Evolutionary conservation across 2,113 vertebrate genomes (phyloP).

Genomic region (Zosterops hypoxanthus): DNA sequence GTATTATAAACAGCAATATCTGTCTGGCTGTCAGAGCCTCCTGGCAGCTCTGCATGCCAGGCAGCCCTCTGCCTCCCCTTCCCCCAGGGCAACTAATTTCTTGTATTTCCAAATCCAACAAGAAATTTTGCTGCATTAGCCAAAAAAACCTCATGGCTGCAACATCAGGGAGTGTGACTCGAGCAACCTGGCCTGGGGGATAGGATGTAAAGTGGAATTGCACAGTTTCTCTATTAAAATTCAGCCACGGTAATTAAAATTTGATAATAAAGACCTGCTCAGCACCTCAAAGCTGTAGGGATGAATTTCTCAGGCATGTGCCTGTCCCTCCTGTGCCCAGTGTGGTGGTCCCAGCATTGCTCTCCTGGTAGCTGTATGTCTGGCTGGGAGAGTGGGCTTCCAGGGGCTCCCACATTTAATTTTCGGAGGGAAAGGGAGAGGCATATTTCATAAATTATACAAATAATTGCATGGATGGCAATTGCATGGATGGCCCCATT

Average conservation of each 20-base stretch:
- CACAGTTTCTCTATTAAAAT: constrained; percentile 13
- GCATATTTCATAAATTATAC: background rate
- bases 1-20: background rate
- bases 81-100: background rate
- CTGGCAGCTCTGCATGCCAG: background rate
- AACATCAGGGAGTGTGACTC: background rate
- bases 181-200: background rate
- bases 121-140: background rate
- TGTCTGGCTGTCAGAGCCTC: constrained; percentile 10
- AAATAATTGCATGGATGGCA: background rate
- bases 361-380: background rate
- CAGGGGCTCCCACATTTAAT: background rate
- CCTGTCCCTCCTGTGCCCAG: background rate
- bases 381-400: background rate
- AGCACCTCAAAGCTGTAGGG: background rate
- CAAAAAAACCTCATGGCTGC: background rate
- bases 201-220: background rate
- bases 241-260: background rate
- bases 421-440: background rate
- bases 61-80: background rate
- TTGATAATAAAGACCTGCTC: background rate
- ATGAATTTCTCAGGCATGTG: background rate
- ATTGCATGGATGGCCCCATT: background rate
- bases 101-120: background rate
- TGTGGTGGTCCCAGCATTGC: accelerated